Base-by-base conservation (phyloP, 2,888 invertebrate genomes). In the Nomada fabriciana region DNA sequence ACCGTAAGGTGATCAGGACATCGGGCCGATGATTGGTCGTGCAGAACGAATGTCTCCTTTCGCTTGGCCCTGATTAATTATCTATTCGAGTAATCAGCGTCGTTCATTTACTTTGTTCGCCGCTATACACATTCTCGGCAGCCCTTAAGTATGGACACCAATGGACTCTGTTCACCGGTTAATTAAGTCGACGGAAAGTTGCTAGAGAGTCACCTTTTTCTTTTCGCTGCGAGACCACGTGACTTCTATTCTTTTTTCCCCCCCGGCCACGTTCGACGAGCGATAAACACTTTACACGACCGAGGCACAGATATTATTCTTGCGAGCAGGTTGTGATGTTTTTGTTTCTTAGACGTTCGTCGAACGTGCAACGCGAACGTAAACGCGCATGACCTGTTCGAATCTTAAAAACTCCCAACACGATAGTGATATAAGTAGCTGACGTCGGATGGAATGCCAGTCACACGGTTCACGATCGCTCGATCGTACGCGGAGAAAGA, bases 1-100 rank as follows among this genome's bases (percentile, higher is more conserved):
- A 78, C 70, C 55, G 73, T 55, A 64, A 82, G 79, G 71, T 68
- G 80, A 86, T 86, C 85, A 80, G 85, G 71, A 84, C 77, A 75
- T 86, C 77, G 82, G 59, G 47, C 50, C 74, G 74, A 71, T 67
- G 86, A 84, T 68, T 82, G 85, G 74, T 73, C 63, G 72, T 70
- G 73, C 81, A 71, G 59, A 76, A 72, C 68, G 72, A 80, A 82
- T 68, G 60, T 74, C 77, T 69, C 67, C 64, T 61, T 65, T 77
- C 69, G 43, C 64, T 25, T 36, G 55, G 43, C 69, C 77, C 76
- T 60, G 80, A 65, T 84, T 86, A 86, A 86, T 86, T 85, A 86
- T 86, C 71, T 60, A 72, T 76, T 78, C 76, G 63, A 55, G 71
- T 86, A 83, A 86, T 80, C 75, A 77, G 47, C 84, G 68, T 75